phyloP scores from a whole-genome alignment of 2,113 vertebrate species.

The Brachirus orientalis region DNA sequence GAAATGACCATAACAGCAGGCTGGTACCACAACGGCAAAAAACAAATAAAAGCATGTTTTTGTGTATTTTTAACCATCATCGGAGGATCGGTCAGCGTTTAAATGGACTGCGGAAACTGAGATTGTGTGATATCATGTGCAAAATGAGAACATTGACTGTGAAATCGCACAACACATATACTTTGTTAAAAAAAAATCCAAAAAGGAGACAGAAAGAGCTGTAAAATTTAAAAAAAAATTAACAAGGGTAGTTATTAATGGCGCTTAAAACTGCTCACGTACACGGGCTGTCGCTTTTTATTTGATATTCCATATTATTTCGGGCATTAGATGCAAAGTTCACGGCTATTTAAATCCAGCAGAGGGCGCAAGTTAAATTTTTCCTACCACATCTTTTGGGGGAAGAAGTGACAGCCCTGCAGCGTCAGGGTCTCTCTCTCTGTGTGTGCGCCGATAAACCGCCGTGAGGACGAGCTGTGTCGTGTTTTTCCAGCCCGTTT shows the following conservation, averaged over 20 bases:
- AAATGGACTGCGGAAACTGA: too few relatives aligned
- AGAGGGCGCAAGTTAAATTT: too few relatives aligned
- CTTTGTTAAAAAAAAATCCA: too few relatives aligned
- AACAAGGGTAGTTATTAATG: constrained; percentile 28
- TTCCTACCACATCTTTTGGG: too few relatives aligned
- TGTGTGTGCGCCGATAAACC: constrained; percentile 70
- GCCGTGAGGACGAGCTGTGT: constrained; percentile 63
- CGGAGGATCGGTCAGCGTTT: constrained; percentile 48
- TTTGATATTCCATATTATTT: too few relatives aligned
- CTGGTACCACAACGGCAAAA: constrained; percentile 59
- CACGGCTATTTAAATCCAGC: too few relatives aligned
- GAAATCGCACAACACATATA: too few relatives aligned
- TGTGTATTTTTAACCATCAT: constrained; percentile 9
- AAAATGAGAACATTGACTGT: too few relatives aligned
- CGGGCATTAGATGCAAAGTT: too few relatives aligned
- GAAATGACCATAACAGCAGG: constrained; percentile 80
- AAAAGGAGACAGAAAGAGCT: constrained; percentile 66
- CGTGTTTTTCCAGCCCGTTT: constrained; percentile 64
- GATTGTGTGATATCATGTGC: constrained; percentile 70
- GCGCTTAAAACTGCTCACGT: too few relatives aligned
- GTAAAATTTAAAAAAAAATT: constrained; percentile 57
- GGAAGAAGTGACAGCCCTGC: too few relatives aligned
- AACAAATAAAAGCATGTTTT: not conserved
- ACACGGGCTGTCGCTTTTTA: too few relatives aligned
- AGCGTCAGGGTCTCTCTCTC: not conserved